Evolutionary conservation across 2,888 invertebrate species (phyloP), one percentile per base, ranked within the genome.

Genomic region (Crossocerus cetratus): DNA sequence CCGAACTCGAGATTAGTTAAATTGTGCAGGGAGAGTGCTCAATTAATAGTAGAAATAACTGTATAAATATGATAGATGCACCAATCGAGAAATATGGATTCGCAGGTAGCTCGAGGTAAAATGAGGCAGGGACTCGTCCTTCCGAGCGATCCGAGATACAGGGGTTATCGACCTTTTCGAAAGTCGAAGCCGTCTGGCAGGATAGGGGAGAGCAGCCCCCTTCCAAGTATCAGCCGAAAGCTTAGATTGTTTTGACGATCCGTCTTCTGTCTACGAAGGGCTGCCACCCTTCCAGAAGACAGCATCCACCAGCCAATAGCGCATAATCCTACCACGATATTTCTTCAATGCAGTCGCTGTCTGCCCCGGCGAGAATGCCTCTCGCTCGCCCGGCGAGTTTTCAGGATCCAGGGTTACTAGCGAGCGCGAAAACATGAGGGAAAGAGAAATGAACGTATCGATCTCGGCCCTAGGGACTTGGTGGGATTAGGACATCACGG

Each of bases 401-500:
- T 65, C 69, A 67, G 16, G 43, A 42, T 22, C 18, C 44, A 80
- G 62, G 60, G 65, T 69, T 72, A 74, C 77, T 80, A 80, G 67
- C 74, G 65, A 61, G 61, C 60, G 58, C 67, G 69, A 73, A 76
- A 77, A 80, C 69, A 75, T 76, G 53, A 76, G 80, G 82, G 79
- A 81, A 77, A 83, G 83, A 81, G 80, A 80, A 81, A 83, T 81
- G 84, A 83, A 82, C 79, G 83, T 87, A 88, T 88, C 88, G 88
- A 88, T 88, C 86, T 85, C 81, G 82, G 84, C 84, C 86, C 82
- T 83, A 82, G 85, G 84, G 83, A 85, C 81, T 81, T 74, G 80
- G 77, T 74, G 80, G 84, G 86, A 86, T 85, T 83, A 81, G 81
- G 80, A 86, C 85, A 79, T 84, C 84, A 80, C 77, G 72, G 78